These are phyloP conservation scores for Euplexia lucipara DNA, from an alignment of 2,888 invertebrate genomes.

Conservation along the genomic window DNA sequence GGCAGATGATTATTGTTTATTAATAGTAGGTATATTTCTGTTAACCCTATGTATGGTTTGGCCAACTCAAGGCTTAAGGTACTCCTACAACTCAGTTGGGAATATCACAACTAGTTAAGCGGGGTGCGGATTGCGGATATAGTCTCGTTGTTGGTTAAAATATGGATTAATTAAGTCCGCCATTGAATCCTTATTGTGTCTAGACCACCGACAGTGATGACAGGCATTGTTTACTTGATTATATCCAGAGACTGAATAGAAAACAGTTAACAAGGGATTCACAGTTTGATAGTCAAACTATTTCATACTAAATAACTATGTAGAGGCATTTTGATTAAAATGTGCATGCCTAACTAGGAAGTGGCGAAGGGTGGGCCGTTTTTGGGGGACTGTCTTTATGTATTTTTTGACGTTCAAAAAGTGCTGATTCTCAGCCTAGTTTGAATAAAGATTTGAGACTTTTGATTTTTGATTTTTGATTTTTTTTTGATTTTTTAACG, in stretches of 20 bases:
- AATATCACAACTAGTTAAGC: neutral
- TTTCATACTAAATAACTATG: neutral
- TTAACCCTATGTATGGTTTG: no score
- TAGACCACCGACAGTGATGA: slow-evolving; percentile 27
- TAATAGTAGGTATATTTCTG: no score
- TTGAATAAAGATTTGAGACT: no score
- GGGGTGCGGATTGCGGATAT: neutral
- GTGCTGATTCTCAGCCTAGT: no score
- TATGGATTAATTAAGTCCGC: slow-evolving; percentile 28
- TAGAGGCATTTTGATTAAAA: slow-evolving; percentile 2
- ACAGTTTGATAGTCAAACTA: slow-evolving; percentile 10
- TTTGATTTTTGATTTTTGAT: no score
- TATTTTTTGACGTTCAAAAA: no score
- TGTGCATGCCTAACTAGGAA: neutral
- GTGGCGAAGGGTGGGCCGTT: no score
- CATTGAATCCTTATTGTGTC: slow-evolving; percentile 36
- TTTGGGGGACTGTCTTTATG: no score
- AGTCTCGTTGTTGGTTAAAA: slow-evolving; percentile 20
- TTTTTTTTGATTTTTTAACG: no score
- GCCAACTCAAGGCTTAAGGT: no score
- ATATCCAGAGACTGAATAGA: slow-evolving; percentile 35
- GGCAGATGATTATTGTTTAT: no score
- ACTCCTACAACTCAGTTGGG: neutral
- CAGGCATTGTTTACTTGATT: slow-evolving; percentile 43
- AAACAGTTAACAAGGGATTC: slow-evolving; percentile 13